phyloP scores from a whole-genome alignment of 1,140 invertebrate genomes.

The Colletes gigas region DNA sequence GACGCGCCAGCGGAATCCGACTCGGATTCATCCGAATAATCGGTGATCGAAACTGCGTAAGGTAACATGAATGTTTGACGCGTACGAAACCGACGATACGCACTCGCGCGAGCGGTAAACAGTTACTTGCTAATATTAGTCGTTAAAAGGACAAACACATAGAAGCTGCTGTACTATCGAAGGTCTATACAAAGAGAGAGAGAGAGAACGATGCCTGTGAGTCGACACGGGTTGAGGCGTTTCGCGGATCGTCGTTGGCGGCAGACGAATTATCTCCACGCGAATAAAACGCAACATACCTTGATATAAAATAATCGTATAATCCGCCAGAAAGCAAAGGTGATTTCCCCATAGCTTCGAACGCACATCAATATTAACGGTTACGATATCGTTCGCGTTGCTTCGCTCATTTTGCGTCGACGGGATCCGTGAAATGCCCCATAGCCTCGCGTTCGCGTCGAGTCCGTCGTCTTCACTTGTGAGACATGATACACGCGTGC shows the following conservation, averaged over 20 bases:
- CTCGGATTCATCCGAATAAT: constrained; percentile 76
- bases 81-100: constrained; percentile 8
- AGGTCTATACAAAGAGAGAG: constrained; percentile 34
- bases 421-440: neutral
- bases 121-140: constrained; percentile 46
- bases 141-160: constrained; percentile 24
- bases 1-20: constrained; percentile 70
- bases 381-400: neutral
- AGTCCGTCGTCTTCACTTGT: neutral
- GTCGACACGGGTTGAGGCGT: constrained; percentile 21
- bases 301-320: neutral
- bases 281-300: neutral
- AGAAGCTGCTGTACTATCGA: constrained; percentile 28
- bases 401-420: neutral
- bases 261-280: neutral
- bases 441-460: neutral
- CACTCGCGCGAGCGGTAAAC: constrained; percentile 18
- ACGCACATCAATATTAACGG: constrained; percentile 29
- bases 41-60: neutral
- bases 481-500: no score
- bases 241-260: neutral
- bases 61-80: constrained; percentile 33
- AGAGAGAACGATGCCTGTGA: constrained; percentile 49
- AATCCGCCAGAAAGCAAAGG: neutral
- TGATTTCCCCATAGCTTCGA: neutral